phyloP scores from a whole-genome alignment of 2,797 vertebrate species.

The Eupleurogrammus muticus region DNA sequence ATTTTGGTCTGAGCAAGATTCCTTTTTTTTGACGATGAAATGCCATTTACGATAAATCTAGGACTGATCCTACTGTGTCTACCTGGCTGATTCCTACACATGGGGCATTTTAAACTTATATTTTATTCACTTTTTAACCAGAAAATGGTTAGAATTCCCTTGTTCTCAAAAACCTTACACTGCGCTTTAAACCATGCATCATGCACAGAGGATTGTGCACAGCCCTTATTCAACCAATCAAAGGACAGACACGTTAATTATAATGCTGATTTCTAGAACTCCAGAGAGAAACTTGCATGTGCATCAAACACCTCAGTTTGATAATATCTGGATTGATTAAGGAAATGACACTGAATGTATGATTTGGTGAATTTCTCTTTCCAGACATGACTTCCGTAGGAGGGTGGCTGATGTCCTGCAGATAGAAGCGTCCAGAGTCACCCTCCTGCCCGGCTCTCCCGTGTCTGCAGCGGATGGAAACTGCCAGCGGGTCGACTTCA shows the following conservation, averaged over 20 bases:
- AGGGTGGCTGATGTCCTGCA: slow-evolving; percentile 73
- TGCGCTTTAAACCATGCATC: too few relatives aligned
- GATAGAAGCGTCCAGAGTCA: slow-evolving; percentile 64
- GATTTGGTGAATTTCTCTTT: slow-evolving; percentile 14
- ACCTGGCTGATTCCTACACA: neutral
- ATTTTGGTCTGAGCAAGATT: too few relatives aligned
- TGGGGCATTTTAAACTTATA: neutral
- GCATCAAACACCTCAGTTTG: neutral
- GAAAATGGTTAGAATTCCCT: neutral
- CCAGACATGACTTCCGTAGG: slow-evolving; percentile 81
- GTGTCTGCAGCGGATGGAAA: neutral
- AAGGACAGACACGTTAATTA: too few relatives aligned
- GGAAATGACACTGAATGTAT: neutral
- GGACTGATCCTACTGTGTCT: neutral
- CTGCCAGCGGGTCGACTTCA: slow-evolving; percentile 78
- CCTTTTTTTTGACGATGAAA: neutral
- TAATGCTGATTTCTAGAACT: too few relatives aligned
- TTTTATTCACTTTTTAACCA: neutral
- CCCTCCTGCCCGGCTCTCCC: slow-evolving; percentile 74
- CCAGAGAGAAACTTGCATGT: too few relatives aligned
- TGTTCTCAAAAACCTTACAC: too few relatives aligned
- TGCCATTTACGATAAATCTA: neutral
- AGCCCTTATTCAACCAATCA: too few relatives aligned
- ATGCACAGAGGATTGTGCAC: too few relatives aligned
- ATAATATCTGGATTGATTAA: neutral